Conservation (phyloP, 2,888 invertebrate genomes). For the Eupithecia vulgata region DNA sequence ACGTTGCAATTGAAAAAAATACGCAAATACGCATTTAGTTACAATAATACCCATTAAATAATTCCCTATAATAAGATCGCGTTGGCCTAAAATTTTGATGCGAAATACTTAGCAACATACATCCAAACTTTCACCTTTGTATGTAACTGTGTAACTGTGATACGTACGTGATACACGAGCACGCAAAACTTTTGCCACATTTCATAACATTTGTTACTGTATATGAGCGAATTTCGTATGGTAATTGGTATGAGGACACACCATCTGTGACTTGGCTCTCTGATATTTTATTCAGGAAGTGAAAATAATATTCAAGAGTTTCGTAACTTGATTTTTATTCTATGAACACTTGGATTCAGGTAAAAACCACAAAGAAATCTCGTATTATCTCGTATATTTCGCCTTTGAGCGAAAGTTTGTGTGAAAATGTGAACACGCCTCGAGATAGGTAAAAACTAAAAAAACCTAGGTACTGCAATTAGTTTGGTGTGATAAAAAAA, state of each 20-base stretch:
- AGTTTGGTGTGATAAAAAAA: no score
- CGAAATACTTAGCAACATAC: not conserved
- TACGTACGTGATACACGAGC: not conserved
- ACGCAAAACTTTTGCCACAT: not conserved
- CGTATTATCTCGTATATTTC: not conserved
- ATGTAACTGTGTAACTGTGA: no score
- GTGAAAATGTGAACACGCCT: not conserved
- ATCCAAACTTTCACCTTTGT: not conserved
- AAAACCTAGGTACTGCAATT: no score
- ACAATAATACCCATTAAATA: no score
- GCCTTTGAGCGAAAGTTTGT: not conserved
- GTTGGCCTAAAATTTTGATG: no score
- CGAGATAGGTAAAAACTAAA: no score
- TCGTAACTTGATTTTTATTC: not conserved
- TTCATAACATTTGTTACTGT: conserved; percentile 10
- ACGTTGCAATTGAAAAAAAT: no score
- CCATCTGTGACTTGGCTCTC: not conserved
- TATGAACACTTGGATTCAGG: not conserved
- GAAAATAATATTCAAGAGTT: not conserved
- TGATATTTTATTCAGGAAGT: conserved; percentile 9
- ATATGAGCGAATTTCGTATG: conserved; percentile 4
- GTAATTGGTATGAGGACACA: conserved; percentile 5
- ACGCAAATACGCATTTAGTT: no score
- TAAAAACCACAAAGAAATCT: not conserved
- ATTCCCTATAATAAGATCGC: no score